These are phyloP conservation scores for Percopsis omiscomaycus DNA, from an alignment of 2,797 vertebrate species.

Conservation along the genomic window DNA sequence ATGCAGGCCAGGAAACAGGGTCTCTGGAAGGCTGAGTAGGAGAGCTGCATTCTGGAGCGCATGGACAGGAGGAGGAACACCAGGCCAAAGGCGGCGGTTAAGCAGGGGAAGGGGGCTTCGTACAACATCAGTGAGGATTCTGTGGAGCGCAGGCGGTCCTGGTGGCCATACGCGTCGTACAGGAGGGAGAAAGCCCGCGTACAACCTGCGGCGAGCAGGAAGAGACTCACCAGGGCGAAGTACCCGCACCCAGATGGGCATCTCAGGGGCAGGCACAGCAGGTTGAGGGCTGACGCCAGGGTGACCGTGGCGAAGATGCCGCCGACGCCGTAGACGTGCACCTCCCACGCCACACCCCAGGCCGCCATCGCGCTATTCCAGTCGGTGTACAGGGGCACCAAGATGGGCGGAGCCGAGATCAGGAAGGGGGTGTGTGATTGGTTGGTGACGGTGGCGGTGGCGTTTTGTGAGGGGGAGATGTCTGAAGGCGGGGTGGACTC, in stretches of 20 bases:
- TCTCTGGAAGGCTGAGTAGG: constrained; percentile 82
- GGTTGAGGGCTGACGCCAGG: constrained; percentile 79
- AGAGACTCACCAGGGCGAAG: constrained; percentile 82
- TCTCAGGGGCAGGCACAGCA: constrained; percentile 81
- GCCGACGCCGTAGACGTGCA: constrained; percentile 85
- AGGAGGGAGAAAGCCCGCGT: constrained; percentile 84
- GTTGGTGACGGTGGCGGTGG: constrained; percentile 48
- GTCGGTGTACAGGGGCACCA: constrained; percentile 82
- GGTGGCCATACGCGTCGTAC: constrained; percentile 87
- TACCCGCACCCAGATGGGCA: constrained; percentile 83
- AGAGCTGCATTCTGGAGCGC: constrained; percentile 81
- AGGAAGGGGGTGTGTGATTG: constrained; percentile 61
- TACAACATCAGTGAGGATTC: constrained; percentile 82
- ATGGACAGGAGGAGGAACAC: constrained; percentile 87
- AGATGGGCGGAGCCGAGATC: constrained; percentile 72
- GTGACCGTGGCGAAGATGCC: constrained; percentile 81
- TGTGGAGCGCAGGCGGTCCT: constrained; percentile 75
- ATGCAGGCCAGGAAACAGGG: constrained; percentile 81
- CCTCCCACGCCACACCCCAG: constrained; percentile 91
- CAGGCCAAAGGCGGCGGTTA: constrained; percentile 85
- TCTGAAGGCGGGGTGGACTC: constrained; percentile 37
- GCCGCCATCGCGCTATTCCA: constrained; percentile 87
- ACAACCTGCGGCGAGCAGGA: constrained; percentile 79
- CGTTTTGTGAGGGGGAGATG: constrained; percentile 53
- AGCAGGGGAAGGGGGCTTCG: constrained; percentile 86